These are phyloP conservation scores for Phenganax subtilis DNA, from an alignment of 92 coral and sea anemone species.

Conservation along the genomic window DNA sequence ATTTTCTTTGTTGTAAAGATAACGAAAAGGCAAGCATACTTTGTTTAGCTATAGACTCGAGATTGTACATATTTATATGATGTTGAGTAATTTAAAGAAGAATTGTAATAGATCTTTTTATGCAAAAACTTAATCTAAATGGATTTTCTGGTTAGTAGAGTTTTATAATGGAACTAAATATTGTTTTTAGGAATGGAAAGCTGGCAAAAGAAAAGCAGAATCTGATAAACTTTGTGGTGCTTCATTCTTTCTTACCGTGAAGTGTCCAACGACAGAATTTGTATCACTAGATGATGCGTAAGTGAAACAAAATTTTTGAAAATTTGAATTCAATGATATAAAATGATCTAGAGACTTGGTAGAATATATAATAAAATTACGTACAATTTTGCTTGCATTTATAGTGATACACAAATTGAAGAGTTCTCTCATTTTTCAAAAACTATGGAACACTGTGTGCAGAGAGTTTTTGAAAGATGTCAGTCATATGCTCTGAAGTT, in stretches of 20 bases:
- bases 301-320: background rate
- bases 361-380: too few species aligned
- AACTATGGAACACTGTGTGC: conserved; percentile 77
- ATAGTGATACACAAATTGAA: conserved; percentile 72
- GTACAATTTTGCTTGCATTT: background rate
- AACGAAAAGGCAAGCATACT: conserved; percentile 63
- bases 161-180: too few species aligned
- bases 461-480: conserved; percentile 68
- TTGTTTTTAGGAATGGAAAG: conserved; percentile 80
- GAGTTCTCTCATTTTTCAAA: conserved; percentile 78
- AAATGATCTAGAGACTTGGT: too few species aligned
- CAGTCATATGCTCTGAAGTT: conserved; percentile 77
- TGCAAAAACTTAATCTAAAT: background rate
- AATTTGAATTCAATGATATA: background rate
- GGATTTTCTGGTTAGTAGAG: too few species aligned
- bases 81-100: too few species aligned
- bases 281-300: conserved; percentile 55
- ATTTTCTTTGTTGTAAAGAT: conserved; percentile 65
- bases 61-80: too few species aligned
- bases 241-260: conserved; percentile 78
- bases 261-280: conserved; percentile 58
- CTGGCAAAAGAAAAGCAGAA: conserved; percentile 93
- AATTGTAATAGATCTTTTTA: too few species aligned
- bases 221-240: conserved; percentile 88
- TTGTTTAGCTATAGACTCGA: too few species aligned